Base-by-base conservation (phyloP, 2,888 invertebrate species). In the Pteria penguin region DNA sequence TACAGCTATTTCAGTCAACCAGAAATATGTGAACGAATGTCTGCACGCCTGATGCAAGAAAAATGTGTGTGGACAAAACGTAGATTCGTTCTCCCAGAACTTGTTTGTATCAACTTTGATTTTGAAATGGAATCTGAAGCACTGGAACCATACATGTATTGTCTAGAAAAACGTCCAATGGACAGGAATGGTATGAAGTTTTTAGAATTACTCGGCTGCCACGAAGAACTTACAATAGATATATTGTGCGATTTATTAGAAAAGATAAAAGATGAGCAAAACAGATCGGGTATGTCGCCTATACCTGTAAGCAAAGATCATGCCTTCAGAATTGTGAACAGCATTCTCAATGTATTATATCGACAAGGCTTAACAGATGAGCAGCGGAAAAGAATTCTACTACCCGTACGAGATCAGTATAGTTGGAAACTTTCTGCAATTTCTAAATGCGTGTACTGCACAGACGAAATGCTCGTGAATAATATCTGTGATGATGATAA, bases 181-280 rank as follows among this genome's bases (percentile, higher is more conserved):
- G 1, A 22, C 8, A 27, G 1, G 18, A 36, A 66, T 29, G 26
- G 32, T 33, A 63, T 29, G 29, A 2, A 45, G 0, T 65, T 83
- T 4, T 81, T 80, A 63, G 11, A 66, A 24, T 11, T 1, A 8
- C 14, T 78, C 18, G 81, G 80, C 2, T 83, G 83, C 62, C 57
- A 70, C 58, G 58, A 32, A 22, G 29, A 33, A n/a, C 72, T 78
- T 31, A 55, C 63, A n/a, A 26, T 45, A 45, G 60, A 66, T 24
- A 69, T 76, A 14, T 55, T 81, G 8, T 11, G 75, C 4, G 26
- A 57, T 0, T 75, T 75, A 4, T 54, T 75, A 29, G 29, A 57
- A 1, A 72, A 65, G n/a, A 78, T 80, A 0, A 61, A 72, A 54
- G 60, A 29, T 1, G 57, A 61, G 22, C 62, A 76, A 66, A 29